These are phyloP conservation scores for Epinotia ramella DNA, from an alignment of 2,888 invertebrate genomes.

Conservation along the genomic window DNA sequence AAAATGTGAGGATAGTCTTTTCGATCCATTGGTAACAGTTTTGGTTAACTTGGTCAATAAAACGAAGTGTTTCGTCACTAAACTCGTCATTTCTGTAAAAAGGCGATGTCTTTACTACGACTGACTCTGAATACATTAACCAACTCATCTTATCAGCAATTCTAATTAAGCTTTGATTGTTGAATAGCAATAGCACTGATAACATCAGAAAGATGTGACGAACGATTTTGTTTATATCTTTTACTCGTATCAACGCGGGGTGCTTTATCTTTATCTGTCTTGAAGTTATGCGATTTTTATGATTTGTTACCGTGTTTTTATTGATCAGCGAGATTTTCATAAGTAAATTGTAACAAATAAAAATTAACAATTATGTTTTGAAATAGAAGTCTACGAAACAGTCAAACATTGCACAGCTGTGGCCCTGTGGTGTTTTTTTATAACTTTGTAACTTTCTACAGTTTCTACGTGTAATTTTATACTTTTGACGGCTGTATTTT, in stretches of 20 bases:
- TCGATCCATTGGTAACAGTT: conserved; percentile 66
- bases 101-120: conserved; percentile 42
- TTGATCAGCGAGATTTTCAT: background rate
- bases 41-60: conserved; percentile 64
- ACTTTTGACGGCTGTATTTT: background rate
- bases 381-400: conserved; percentile 20
- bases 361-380: background rate
- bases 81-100: conserved; percentile 65
- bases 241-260: conserved; percentile 30
- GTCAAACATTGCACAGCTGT: conserved; percentile 11
- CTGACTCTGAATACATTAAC: conserved; percentile 61
- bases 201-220: conserved; percentile 35
- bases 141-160: conserved; percentile 79
- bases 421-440: background rate
- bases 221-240: conserved; percentile 39
- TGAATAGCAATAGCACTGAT: conserved; percentile 42
- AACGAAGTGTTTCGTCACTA: conserved; percentile 61
- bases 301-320: conserved; percentile 28
- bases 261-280: conserved; percentile 32
- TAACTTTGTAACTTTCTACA: background rate
- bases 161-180: conserved; percentile 73
- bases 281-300: conserved; percentile 15
- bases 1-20: conserved; percentile 84
- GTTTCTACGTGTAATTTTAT: background rate
- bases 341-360: conserved; percentile 1